Conservation (phyloP, 2,113 vertebrate genomes). For the Gracilinanus agilis region DNA sequence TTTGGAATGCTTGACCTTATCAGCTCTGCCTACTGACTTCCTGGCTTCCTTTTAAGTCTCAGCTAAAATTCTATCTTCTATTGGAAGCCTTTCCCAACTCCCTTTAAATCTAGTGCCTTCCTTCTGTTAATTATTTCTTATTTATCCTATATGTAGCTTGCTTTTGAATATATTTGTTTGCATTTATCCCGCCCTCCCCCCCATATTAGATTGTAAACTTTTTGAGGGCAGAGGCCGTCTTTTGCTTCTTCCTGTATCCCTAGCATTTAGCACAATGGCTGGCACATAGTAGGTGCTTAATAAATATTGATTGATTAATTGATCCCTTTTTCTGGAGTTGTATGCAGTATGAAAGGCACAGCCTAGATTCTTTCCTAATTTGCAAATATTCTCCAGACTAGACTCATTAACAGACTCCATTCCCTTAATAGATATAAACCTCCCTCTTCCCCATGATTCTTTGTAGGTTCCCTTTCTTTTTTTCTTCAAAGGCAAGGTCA, state of each 20-base stretch:
- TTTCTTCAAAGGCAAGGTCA: background rate
- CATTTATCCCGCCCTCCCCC: too few species aligned
- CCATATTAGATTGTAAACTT: too few species aligned
- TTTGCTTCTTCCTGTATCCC: background rate
- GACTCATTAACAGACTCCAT: background rate
- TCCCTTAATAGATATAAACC: background rate
- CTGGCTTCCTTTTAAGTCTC: too few species aligned
- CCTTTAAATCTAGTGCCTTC: too few species aligned
- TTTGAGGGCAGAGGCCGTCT: background rate
- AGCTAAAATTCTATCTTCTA: too few species aligned
- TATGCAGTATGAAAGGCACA: background rate
- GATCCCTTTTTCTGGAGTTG: background rate
- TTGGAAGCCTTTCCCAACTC: too few species aligned
- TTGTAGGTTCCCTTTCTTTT: background rate
- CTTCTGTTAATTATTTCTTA: too few species aligned
- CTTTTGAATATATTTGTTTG: too few species aligned
- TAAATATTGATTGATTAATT: background rate
- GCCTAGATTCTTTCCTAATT: background rate
- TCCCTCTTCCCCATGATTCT: background rate
- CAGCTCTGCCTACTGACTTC: background rate
- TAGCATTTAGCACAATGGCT: background rate
- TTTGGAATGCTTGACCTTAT: background rate
- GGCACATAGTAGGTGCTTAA: too few species aligned
- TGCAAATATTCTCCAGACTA: background rate
- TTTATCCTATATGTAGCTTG: too few species aligned